phyloP scores from a whole-genome alignment of 1,140 invertebrate species.

The Neuroterus valhalla region DNA sequence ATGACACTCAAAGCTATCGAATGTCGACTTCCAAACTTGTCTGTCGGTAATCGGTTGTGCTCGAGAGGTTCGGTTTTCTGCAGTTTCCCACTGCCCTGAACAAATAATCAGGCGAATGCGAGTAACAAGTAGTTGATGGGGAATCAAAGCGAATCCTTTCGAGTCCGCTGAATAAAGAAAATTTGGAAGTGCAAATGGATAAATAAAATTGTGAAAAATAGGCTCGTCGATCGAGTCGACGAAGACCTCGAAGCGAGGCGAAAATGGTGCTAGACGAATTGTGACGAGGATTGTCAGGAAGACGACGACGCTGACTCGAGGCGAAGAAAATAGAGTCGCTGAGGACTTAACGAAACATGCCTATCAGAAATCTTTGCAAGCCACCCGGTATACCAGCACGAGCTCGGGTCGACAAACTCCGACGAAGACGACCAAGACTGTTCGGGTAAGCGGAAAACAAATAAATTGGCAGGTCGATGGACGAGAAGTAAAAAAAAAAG shows the following conservation, averaged over 20 bases:
- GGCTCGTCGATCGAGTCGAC: conserved; percentile 86
- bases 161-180: conserved; percentile 15
- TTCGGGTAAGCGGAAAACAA: conserved; percentile 66
- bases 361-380: conserved; percentile 74
- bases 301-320: conserved; percentile 91
- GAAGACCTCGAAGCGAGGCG: conserved; percentile 84
- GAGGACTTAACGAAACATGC: conserved; percentile 81
- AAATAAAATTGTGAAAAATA: conserved; percentile 38
- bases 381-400: conserved; percentile 63
- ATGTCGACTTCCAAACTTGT: no score
- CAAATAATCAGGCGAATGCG: no score
- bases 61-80: no score
- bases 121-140: neutral
- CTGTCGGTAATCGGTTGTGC: no score
- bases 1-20: no score
- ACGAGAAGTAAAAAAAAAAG: no score
- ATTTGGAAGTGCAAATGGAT: conserved; percentile 1
- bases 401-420: conserved; percentile 64
- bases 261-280: conserved; percentile 85
- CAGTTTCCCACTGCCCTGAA: no score
- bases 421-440: conserved; percentile 65
- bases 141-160: conserved; percentile 38
- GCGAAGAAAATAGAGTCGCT: conserved; percentile 85
- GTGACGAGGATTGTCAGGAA: conserved; percentile 92
- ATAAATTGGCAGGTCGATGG: neutral